A percentile compares a stretch with the other conserved stretches of the same genome.
phyloP scores from a whole-genome alignment of 2,113 vertebrate genomes.

The Copsychus sechellarum region DNA sequence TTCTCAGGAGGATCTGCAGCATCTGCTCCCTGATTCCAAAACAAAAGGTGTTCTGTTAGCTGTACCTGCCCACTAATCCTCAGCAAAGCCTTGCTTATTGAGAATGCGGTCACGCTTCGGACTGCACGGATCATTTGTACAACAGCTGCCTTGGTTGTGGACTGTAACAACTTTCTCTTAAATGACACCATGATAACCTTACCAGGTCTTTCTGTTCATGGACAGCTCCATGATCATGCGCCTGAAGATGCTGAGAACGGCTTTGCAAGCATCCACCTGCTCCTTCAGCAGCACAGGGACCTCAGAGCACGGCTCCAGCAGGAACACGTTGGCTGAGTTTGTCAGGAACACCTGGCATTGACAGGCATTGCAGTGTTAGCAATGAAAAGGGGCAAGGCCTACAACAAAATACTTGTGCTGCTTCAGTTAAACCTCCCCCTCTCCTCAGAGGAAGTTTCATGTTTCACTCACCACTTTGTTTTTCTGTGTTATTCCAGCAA shows the following conservation, averaged over 20 bases:
- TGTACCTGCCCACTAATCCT: neutral
- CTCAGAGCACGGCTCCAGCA: conserved; percentile 92
- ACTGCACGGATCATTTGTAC: neutral
- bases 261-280: conserved; percentile 95
- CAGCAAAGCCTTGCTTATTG: neutral
- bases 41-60: neutral
- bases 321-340: conserved; percentile 93
- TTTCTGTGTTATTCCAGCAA: neutral
- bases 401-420: neutral
- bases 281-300: conserved; percentile 91
- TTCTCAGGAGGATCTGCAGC: conserved; percentile 92
- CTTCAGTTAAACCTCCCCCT: neutral
- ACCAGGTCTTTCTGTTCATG: conserved; percentile 95
- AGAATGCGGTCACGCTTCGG: rapidly evolving
- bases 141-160: neutral
- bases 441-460: neutral
- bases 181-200: neutral
- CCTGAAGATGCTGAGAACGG: conserved; percentile 91
- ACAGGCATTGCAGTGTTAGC: neutral
- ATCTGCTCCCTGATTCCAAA: conserved; percentile 90
- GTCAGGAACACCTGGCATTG: conserved; percentile 90
- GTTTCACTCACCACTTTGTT: neutral
- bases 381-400: neutral
- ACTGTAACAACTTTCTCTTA: neutral
- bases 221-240: conserved; percentile 97